Conservation (phyloP, 2,113 vertebrate species). For the Hydrochoerus hydrochaeris region DNA sequence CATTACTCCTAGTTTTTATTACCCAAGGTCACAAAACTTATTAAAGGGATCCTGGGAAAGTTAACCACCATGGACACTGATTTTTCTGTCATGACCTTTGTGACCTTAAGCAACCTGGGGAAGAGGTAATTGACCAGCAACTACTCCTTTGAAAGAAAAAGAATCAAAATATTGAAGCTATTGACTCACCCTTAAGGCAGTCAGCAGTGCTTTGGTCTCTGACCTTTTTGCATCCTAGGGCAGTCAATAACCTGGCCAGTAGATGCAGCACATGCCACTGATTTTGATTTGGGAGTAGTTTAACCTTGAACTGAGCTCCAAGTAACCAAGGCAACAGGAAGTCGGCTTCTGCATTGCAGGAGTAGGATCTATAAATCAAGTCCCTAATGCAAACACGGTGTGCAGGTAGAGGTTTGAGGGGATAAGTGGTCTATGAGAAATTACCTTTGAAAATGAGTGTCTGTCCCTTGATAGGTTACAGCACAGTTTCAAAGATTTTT, state of each 20-base stretch:
- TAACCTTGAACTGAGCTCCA: conserved; percentile 90
- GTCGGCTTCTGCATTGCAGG: conserved; percentile 84
- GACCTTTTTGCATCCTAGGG: conserved; percentile 88
- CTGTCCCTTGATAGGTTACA: conserved; percentile 84
- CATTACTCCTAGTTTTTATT: conserved; percentile 65
- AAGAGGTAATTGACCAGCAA: conserved; percentile 85
- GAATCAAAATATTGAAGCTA: conserved; percentile 90
- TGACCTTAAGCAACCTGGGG: conserved; percentile 84
- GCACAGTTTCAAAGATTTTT: conserved; percentile 79
- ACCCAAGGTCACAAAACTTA: conserved; percentile 64
- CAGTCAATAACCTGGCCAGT: conserved; percentile 88
- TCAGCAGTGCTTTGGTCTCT: conserved; percentile 87
- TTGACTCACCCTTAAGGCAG: conserved; percentile 87
- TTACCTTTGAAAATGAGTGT: conserved; percentile 89
- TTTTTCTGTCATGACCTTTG: conserved; percentile 80
- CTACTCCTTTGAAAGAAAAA: conserved; percentile 84
- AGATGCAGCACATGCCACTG: conserved; percentile 83
- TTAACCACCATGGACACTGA: conserved; percentile 31
- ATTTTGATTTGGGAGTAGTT: conserved; percentile 89
- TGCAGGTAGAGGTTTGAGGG: conserved; percentile 90
- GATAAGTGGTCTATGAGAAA: conserved; percentile 90
- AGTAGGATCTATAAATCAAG: conserved; percentile 90
- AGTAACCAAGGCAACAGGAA: conserved; percentile 92
- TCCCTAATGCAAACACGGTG: conserved; percentile 91
- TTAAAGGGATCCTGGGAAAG: conserved; percentile 74